These are phyloP conservation scores for Cheilosia vernalis DNA, from an alignment of 2,888 invertebrate genomes.

Conservation along the genomic window DNA sequence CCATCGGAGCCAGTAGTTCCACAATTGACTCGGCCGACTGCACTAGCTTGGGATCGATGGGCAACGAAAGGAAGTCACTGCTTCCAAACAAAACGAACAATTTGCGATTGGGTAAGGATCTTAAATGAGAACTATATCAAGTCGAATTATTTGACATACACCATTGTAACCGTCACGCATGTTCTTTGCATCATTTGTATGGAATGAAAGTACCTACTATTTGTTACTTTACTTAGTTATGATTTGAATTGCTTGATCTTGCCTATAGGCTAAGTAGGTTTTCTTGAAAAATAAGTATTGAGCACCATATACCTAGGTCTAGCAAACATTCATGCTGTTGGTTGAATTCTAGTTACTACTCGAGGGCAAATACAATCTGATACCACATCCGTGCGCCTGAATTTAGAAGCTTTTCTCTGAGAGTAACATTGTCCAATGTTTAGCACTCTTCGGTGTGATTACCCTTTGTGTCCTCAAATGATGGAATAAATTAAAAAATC, in stretches of 20 bases:
- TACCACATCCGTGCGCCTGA: too few species aligned
- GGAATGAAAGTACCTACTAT: slow-evolving; percentile 1
- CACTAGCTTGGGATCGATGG: slow-evolving; percentile 82
- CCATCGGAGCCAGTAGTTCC: slow-evolving; percentile 82
- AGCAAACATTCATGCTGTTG: too few species aligned
- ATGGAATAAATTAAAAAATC: too few species aligned
- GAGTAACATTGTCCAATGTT: too few species aligned
- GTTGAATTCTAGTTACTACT: too few species aligned
- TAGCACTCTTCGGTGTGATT: too few species aligned
- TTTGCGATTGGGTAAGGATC: slow-evolving; percentile 82
- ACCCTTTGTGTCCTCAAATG: too few species aligned
- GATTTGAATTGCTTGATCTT: not conserved
- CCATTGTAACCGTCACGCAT: slow-evolving; percentile 21
- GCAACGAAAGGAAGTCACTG: slow-evolving; percentile 81
- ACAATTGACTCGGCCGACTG: slow-evolving; percentile 83
- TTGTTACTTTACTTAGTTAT: not conserved
- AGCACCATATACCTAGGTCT: too few species aligned
- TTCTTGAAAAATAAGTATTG: too few species aligned
- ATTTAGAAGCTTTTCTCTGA: too few species aligned
- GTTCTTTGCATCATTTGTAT: slow-evolving; percentile 36
- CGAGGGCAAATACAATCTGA: too few species aligned
- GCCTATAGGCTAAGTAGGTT: too few species aligned
- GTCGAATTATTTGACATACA: not conserved
- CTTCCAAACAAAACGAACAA: slow-evolving; percentile 81
- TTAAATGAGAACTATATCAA: not conserved